A percentile compares a stretch with the other conserved stretches of the same genome.
These are phyloP conservation scores for Cydia splendana DNA, from an alignment of 1,140 invertebrate genomes.

Conservation along the genomic window DNA sequence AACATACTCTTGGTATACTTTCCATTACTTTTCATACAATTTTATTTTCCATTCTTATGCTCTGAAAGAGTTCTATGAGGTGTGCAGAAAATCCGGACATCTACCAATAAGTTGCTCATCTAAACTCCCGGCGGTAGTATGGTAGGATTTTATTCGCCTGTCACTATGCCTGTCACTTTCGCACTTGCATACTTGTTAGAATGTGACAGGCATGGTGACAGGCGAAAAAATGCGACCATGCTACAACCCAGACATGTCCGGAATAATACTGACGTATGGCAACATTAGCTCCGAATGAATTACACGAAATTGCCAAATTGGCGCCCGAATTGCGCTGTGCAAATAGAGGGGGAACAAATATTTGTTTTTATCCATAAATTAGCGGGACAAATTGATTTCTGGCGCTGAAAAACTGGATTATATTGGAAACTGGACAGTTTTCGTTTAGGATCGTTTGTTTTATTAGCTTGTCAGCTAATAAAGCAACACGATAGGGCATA, in stretches of 20 bases:
- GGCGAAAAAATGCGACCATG: no score
- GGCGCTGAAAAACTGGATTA: not conserved
- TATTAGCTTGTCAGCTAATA: not conserved
- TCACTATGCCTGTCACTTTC: no score
- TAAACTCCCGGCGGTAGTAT: no score
- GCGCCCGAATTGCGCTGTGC: slow-evolving; percentile 10
- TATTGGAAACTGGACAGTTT: not conserved
- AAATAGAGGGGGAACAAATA: not conserved
- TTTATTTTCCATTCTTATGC: no score
- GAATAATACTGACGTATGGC: not conserved
- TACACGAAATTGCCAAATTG: slow-evolving; percentile 14
- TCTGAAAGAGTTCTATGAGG: no score
- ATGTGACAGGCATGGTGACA: no score
- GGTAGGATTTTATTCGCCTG: no score
- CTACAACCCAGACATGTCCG: not conserved
- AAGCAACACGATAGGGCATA: not conserved
- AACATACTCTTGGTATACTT: no score
- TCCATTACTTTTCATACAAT: no score
- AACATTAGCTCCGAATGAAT: slow-evolving; percentile 9
- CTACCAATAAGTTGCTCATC: no score
- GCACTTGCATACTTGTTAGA: no score
- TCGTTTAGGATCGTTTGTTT: not conserved
- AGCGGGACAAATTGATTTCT: slow-evolving; percentile 10
- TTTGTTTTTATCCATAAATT: slow-evolving; percentile 20
- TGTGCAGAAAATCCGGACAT: no score